Percentiles rank a stretch among this genome's conserved stretches.
Evolutionary conservation across 2,113 vertebrate genomes (phyloP).

Genomic region (Oxygymnocypris stewartii): DNA sequence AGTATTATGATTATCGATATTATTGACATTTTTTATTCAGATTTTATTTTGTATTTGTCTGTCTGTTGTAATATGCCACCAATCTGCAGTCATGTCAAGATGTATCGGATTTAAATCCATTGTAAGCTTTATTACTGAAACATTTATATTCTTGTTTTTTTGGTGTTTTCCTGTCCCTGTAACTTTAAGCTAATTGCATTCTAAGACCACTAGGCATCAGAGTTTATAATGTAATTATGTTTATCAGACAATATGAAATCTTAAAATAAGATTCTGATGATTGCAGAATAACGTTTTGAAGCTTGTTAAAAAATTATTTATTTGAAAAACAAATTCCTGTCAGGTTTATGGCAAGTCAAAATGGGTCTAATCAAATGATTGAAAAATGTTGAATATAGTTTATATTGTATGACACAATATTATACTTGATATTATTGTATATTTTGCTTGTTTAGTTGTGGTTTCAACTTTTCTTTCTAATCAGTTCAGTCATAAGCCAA

Average conservation of each 20-base stretch:
- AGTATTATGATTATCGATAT: constrained; percentile 76
- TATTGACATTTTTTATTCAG: constrained; percentile 68
- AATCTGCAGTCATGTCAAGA: constrained; percentile 68
- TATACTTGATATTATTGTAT: constrained; percentile 2
- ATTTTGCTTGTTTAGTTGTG: background rate
- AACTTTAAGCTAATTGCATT: constrained; percentile 37
- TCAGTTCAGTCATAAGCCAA: background rate
- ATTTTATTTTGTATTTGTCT: constrained; percentile 75
- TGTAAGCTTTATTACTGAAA: constrained; percentile 75
- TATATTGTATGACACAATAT: constrained; percentile 23
- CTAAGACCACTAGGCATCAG: constrained; percentile 52
- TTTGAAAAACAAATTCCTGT: constrained; percentile 33
- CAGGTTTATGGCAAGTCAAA: constrained; percentile 25
- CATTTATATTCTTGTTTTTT: constrained; percentile 66
- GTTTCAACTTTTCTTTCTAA: constrained; percentile 1
- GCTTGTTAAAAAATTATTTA: constrained; percentile 30
- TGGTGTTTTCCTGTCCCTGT: constrained; percentile 28
- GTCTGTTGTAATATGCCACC: constrained; percentile 72
- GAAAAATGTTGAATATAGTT: constrained; percentile 1
- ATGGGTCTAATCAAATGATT: constrained; percentile 17
- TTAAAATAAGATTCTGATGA: constrained; percentile 18
- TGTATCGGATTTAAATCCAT: constrained; percentile 70
- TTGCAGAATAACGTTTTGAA: constrained; percentile 20
- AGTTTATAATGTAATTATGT: constrained; percentile 29
- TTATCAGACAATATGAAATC: constrained; percentile 18